These are phyloP conservation scores for Nemopilema nomurai DNA, from an alignment of 30 jellyfish, hydroid and myxozoan genomes.

Conservation along the genomic window DNA sequence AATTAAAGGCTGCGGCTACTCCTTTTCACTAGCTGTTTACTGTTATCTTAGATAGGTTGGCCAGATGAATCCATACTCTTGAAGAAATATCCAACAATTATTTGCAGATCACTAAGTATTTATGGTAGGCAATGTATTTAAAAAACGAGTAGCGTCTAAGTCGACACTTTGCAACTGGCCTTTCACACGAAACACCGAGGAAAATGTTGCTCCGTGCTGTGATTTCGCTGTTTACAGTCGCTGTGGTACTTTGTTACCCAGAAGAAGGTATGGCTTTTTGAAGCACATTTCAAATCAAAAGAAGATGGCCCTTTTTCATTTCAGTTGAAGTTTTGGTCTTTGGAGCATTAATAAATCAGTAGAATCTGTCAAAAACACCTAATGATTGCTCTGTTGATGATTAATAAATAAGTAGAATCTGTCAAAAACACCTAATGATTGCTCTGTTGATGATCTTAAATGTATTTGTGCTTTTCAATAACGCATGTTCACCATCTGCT, in stretches of 20 bases:
- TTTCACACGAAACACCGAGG: neutral
- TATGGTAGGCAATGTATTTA: neutral
- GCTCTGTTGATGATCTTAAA: too few relatives aligned
- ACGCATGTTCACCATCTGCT: too few relatives aligned
- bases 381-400: too few relatives aligned
- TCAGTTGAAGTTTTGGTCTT: too few relatives aligned
- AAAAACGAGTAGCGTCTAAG: too few relatives aligned
- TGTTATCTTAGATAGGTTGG: neutral
- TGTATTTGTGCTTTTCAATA: too few relatives aligned
- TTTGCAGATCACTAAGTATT: neutral
- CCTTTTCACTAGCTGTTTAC: neutral
- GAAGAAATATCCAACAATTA: neutral
- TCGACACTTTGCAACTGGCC: too few relatives aligned
- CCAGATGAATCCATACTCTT: neutral
- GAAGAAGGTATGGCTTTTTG: slow-evolving; percentile 45
- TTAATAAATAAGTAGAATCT: too few relatives aligned
- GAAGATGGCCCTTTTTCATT: neutral
- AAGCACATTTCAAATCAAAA: neutral
- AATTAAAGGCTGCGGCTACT: neutral
- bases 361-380: too few relatives aligned
- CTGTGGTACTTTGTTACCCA: slow-evolving; percentile 43
- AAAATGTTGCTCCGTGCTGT: slow-evolving; percentile 14
- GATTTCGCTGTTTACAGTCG: neutral
- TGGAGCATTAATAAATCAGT: too few relatives aligned
- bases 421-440: too few relatives aligned